phyloP scores from a whole-genome alignment of 2,888 invertebrate genomes.

The Pristionchus japonicus region DNA sequence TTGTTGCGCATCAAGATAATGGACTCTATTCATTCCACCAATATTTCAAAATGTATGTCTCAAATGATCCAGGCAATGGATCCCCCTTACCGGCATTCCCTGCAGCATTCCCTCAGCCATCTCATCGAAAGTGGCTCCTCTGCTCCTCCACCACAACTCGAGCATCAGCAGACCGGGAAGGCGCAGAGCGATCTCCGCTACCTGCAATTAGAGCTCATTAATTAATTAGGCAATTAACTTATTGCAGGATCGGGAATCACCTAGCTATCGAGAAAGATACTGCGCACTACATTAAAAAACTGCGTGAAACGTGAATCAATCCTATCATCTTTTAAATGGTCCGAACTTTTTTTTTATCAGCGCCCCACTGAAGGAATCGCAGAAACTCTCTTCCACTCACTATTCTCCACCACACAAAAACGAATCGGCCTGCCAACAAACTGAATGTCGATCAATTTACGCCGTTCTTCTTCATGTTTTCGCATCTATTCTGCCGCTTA shows the following conservation, averaged over 20 bases:
- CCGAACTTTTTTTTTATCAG: no score
- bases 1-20: no score
- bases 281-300: not conserved
- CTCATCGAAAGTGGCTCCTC: constrained; percentile 61
- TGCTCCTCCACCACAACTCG: constrained; percentile 68
- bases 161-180: constrained; percentile 66
- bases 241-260: not conserved
- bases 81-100: no score
- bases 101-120: constrained; percentile 60
- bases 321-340: no score
- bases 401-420: not conserved
- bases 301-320: not conserved
- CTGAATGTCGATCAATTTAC: not conserved
- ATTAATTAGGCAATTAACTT: not conserved
- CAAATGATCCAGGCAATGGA: no score
- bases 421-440: not conserved
- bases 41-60: no score
- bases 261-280: not conserved
- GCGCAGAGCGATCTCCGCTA: constrained; percentile 53
- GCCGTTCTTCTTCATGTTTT: not conserved
- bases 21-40: no score
- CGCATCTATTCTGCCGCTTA: not conserved
- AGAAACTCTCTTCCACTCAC: no score
- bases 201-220: not conserved
- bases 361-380: no score